phyloP scores from a whole-genome alignment of 35 echinoderm and acorn worm species.

The Chiridota heheva region DNA sequence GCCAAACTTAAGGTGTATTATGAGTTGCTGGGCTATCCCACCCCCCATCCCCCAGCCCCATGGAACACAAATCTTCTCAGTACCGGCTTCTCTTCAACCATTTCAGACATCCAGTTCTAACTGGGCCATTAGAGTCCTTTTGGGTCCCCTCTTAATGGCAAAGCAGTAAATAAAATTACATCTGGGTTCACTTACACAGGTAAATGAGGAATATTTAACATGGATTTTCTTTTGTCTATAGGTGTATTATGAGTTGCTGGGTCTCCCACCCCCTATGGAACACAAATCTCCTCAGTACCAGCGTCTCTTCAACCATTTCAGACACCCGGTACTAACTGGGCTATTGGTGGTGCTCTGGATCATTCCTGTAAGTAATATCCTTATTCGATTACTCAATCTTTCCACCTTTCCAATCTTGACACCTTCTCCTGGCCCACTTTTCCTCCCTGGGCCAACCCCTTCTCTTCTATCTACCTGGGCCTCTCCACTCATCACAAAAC shows the following conservation, averaged over 20 bases:
- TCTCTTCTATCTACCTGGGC: no score
- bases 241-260: constrained; percentile 49
- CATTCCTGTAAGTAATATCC: constrained; percentile 51
- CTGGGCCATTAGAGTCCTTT: constrained; percentile 23
- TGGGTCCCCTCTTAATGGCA: not conserved
- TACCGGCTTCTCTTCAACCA: constrained; percentile 39
- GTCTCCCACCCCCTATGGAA: constrained; percentile 34
- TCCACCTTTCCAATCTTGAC: not conserved
- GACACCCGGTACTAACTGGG: constrained; percentile 40
- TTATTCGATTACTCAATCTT: not conserved
- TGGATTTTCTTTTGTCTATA: not conserved
- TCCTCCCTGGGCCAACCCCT: no score
- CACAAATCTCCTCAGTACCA: constrained; percentile 36
- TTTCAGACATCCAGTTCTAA: constrained; percentile 46
- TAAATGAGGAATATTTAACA: not conserved
- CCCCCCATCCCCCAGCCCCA: no score
- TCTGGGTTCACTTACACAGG: not conserved
- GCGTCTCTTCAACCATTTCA: constrained; percentile 45
- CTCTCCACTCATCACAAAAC: no score
- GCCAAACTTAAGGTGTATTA: constrained; percentile 46
- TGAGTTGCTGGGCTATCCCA: constrained; percentile 21
- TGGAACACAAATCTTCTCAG: constrained; percentile 36
- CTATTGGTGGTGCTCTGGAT: constrained; percentile 46
- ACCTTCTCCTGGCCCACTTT: not conserved
- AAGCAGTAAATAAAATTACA: not conserved